A percentile compares a stretch with the other conserved stretches of the same genome.
These are phyloP conservation scores for Streblospio benedicti DNA, from an alignment of 1,140 invertebrate genomes.

Conservation along the genomic window DNA sequence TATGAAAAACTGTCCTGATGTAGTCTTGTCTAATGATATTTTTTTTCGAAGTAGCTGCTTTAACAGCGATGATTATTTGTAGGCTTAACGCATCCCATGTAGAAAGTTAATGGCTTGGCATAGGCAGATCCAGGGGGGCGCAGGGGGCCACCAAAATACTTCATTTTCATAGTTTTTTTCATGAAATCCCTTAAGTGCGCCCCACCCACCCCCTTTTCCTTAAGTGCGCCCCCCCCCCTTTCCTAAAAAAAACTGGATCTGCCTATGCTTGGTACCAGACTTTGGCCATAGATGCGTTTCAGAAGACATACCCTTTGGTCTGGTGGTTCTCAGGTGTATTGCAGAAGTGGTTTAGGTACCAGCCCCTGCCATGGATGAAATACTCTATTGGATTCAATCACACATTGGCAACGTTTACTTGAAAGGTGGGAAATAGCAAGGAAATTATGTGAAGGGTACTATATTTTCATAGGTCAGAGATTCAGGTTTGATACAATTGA, in stretches of 20 bases:
- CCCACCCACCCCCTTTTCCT: too few relatives aligned
- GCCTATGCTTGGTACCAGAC: slow-evolving; percentile 28
- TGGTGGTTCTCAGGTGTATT: slow-evolving; percentile 30
- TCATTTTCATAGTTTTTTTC: too few relatives aligned
- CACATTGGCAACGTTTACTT: slow-evolving; percentile 33
- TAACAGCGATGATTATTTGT: slow-evolving; percentile 27
- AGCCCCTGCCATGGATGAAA: slow-evolving; percentile 24
- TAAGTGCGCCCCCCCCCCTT: too few relatives aligned
- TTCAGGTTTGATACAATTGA: slow-evolving; percentile 29
- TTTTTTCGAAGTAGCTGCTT: slow-evolving; percentile 14
- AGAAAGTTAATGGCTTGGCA: slow-evolving; percentile 20
- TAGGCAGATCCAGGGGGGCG: too few relatives aligned
- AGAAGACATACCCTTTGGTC: slow-evolving; percentile 32
- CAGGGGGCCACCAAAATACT: too few relatives aligned
- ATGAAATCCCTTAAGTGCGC: too few relatives aligned
- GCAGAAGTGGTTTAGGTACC: slow-evolving; percentile 24
- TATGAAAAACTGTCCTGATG: not conserved
- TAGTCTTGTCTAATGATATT: not conserved
- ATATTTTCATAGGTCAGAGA: slow-evolving; percentile 31
- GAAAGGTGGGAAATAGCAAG: slow-evolving; percentile 29
- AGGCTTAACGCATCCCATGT: slow-evolving; percentile 30
- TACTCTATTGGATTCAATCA: slow-evolving; percentile 33
- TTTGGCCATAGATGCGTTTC: slow-evolving; percentile 24
- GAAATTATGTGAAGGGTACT: slow-evolving; percentile 26
- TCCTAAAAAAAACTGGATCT: too few relatives aligned